These are phyloP conservation scores for Chaetops frenatus DNA, from an alignment of 2,113 vertebrate genomes.

Conservation along the genomic window DNA sequence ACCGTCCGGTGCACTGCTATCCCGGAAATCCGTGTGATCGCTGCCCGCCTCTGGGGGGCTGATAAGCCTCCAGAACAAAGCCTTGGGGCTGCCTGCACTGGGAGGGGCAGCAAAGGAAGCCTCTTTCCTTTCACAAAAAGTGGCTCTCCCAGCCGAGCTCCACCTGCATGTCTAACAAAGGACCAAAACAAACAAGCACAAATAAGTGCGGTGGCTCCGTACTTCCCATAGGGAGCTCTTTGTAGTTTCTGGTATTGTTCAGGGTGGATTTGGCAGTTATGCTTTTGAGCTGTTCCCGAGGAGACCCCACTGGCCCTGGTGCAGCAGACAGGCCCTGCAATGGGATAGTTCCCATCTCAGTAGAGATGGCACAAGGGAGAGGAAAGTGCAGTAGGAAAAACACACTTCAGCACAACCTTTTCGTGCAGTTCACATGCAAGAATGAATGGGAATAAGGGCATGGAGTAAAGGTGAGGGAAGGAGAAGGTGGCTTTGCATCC, in stretches of 20 bases:
- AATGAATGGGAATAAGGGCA: not conserved
- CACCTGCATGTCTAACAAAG: not conserved
- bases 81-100: not conserved
- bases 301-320: not conserved
- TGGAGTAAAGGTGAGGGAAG: not conserved
- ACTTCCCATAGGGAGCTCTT: not conserved
- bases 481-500: not conserved
- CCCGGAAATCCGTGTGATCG: conserved; percentile 13
- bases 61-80: conserved; percentile 58
- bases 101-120: conserved; percentile 22
- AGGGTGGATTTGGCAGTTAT: not conserved
- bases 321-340: not conserved
- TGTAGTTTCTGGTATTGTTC: not conserved
- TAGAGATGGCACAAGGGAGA: not conserved
- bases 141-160: not conserved
- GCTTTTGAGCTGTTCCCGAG: not conserved
- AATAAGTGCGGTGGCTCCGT: not conserved
- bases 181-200: conserved; percentile 37
- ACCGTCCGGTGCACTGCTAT: not conserved
- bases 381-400: not conserved
- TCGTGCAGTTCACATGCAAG: not conserved
- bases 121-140: not conserved
- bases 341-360: not conserved
- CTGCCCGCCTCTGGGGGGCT: not conserved
- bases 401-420: not conserved